phyloP scores from a whole-genome alignment of 2,797 vertebrate genomes.

The Alectoris magna region DNA sequence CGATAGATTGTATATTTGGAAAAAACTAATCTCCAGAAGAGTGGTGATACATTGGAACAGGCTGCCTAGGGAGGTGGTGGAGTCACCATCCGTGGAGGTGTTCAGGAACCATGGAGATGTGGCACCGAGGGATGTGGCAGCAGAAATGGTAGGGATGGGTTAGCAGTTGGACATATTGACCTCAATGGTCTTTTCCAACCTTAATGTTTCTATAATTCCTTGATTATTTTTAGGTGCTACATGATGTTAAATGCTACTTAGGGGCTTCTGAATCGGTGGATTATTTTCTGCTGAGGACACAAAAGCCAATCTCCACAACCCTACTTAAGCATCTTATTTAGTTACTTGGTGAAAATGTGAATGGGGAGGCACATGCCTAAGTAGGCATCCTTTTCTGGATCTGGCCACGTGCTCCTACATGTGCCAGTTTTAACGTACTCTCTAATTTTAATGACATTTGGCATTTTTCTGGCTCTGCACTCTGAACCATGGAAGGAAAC shows the following conservation, averaged over 20 bases:
- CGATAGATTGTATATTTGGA: background rate
- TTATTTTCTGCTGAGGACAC: conserved; percentile 3
- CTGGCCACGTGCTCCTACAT: background rate
- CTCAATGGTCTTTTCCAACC: too few species aligned
- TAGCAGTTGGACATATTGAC: too few species aligned
- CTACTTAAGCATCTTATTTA: background rate
- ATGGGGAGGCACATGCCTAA: background rate
- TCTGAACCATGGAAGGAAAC: background rate
- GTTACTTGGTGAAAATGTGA: background rate
- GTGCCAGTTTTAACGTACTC: background rate
- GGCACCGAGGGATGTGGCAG: too few species aligned
- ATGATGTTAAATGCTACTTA: background rate
- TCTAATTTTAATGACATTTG: conserved; percentile 7
- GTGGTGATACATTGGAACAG: too few species aligned
- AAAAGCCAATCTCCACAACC: background rate
- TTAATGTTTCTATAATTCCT: too few species aligned
- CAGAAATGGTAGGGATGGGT: too few species aligned
- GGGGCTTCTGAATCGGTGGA: background rate
- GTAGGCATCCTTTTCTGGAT: background rate
- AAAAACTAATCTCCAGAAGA: too few species aligned
- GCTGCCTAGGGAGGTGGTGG: too few species aligned
- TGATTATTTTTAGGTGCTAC: conserved; percentile 19
- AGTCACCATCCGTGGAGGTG: too few species aligned
- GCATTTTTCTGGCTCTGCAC: conserved; percentile 10
- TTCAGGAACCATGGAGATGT: too few species aligned